phyloP scores from a whole-genome alignment of 37 sponge, comb jelly and placozoan species.

The Eunapius fragilis region DNA sequence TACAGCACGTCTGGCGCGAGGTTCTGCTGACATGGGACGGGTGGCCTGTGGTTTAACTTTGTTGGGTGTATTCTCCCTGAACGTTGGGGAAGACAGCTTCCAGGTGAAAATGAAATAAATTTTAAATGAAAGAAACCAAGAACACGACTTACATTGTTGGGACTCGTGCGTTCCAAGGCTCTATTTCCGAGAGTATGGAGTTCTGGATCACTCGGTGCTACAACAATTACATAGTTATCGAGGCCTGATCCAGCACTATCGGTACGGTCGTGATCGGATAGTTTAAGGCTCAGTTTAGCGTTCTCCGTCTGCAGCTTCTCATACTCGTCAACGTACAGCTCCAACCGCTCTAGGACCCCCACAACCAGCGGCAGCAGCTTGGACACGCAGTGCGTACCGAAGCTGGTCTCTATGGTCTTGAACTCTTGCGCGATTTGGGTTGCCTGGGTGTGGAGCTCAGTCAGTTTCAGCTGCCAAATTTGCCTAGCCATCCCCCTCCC shows the following conservation, averaged over 20 bases:
- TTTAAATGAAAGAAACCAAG: too few species aligned
- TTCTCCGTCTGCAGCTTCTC: constrained; percentile 35
- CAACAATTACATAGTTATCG: not conserved
- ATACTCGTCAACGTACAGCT: constrained; percentile 47
- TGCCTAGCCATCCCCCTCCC: too few species aligned
- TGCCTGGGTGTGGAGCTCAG: constrained; percentile 61
- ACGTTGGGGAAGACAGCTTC: too few species aligned
- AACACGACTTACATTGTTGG: too few species aligned
- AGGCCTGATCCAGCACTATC: not conserved
- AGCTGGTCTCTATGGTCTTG: constrained; percentile 33
- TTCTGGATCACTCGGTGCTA: not conserved
- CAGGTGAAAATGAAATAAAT: too few species aligned
- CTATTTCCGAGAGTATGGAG: not conserved
- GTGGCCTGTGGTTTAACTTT: too few species aligned
- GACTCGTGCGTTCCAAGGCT: too few species aligned
- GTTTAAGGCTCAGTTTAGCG: constrained; percentile 22
- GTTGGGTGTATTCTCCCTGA: too few species aligned
- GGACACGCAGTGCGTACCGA: constrained; percentile 31
- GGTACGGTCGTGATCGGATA: constrained; percentile 11
- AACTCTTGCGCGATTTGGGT: constrained; percentile 64
- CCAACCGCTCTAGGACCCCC: constrained; percentile 60
- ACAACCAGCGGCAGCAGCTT: constrained; percentile 54
- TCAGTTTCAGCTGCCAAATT: constrained; percentile 19
- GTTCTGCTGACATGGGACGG: too few species aligned
- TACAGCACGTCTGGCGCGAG: too few species aligned